These are phyloP conservation scores for Umimayanthus chanpuru DNA, from an alignment of 92 coral and sea anemone genomes.

Conservation along the genomic window DNA sequence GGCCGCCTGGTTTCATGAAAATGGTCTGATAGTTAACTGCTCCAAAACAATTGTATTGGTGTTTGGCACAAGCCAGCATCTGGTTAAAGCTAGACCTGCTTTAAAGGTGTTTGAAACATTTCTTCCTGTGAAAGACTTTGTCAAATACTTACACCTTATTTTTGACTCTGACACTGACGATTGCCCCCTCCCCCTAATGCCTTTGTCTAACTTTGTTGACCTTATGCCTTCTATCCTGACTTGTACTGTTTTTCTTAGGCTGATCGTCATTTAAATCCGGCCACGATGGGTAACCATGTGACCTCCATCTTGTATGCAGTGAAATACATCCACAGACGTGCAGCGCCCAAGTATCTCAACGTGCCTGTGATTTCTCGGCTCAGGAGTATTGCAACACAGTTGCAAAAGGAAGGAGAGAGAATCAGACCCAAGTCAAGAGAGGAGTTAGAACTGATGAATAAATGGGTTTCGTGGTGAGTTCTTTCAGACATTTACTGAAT, in stretches of 20 bases:
- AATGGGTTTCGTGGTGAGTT: conserved; percentile 39
- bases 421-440: conserved; percentile 32
- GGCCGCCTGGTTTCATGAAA: no score
- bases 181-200: no score
- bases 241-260: conserved; percentile 23
- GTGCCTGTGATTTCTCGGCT: conserved; percentile 9
- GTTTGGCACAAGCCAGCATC: no score
- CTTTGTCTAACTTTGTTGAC: no score
- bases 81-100: no score
- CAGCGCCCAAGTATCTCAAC: conserved; percentile 28
- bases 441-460: conserved; percentile 24
- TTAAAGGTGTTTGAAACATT: no score
- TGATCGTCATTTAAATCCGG: conserved; percentile 24
- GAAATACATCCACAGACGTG: neutral
- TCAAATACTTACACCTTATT: no score
- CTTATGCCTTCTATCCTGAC: no score
- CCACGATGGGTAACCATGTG: conserved; percentile 27
- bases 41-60: no score
- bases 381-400: conserved; percentile 33
- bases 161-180: no score
- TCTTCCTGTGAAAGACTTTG: no score
- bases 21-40: no score
- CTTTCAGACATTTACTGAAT: neutral
- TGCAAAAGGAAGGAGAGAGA: conserved; percentile 34
- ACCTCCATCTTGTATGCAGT: conserved; percentile 33